Evolutionary conservation across 2,113 vertebrate species (phyloP).

Genomic region (Sylvicapra grimmia): DNA sequence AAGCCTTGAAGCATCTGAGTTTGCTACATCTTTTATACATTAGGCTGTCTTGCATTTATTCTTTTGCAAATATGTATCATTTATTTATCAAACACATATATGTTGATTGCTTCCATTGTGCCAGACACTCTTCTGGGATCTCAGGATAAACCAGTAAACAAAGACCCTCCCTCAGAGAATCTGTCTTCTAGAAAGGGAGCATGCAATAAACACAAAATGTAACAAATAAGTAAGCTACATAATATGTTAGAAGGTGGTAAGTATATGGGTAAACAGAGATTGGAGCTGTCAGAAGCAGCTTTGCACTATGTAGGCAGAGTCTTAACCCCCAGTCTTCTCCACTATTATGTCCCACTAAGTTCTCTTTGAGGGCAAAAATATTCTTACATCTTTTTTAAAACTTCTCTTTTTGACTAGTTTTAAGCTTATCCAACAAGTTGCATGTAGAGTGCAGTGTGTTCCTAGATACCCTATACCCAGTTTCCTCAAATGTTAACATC

Average conservation of each 20-base stretch:
- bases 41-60: neutral
- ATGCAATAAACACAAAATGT: neutral
- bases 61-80: neutral
- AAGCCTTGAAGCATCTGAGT: neutral
- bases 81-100: neutral
- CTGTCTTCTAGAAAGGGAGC: neutral
- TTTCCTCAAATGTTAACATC: neutral
- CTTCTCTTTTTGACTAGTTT: neutral
- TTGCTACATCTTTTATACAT: neutral
- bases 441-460: neutral
- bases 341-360: neutral
- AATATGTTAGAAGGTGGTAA: neutral
- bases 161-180: neutral
- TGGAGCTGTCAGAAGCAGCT: neutral
- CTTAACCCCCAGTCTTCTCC: neutral
- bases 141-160: neutral
- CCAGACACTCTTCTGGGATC: neutral
- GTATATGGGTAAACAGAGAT: neutral
- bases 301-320: neutral
- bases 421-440: neutral
- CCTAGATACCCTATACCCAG: neutral
- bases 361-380: neutral
- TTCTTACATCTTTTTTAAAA: neutral
- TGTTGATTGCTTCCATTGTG: neutral
- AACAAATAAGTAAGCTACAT: neutral